A percentile compares a stretch with the other conserved stretches of the same genome.
These are phyloP conservation scores for Drosophila aldrichi DNA, from an alignment of 2,888 invertebrate genomes.

Conservation along the genomic window DNA sequence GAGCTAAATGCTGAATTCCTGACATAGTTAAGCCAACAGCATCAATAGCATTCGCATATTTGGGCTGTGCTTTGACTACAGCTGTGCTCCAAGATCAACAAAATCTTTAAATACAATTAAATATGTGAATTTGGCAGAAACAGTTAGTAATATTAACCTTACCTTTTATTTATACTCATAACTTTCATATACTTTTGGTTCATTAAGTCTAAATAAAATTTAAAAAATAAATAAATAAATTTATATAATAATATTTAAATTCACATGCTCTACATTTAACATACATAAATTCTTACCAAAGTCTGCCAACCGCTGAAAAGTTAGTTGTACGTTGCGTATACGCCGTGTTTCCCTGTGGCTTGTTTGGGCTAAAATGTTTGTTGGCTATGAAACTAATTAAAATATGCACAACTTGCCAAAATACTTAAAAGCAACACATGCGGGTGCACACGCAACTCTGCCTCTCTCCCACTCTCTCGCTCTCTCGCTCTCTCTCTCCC, in stretches of 20 bases:
- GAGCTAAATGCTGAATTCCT: slow-evolving; percentile 30
- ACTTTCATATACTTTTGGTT: not conserved
- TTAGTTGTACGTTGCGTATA: slow-evolving; percentile 45
- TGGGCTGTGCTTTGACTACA: not conserved
- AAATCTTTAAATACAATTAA: not conserved
- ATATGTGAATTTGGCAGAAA: too few species aligned
- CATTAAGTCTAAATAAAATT: not conserved
- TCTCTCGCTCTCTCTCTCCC: too few species aligned
- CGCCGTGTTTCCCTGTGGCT: slow-evolving; percentile 26
- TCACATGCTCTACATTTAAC: not conserved
- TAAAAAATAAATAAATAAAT: not conserved
- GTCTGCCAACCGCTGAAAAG: not conserved
- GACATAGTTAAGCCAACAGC: slow-evolving; percentile 24
- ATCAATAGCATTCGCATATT: slow-evolving; percentile 8
- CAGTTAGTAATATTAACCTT: too few species aligned
- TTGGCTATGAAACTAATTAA: slow-evolving; percentile 70
- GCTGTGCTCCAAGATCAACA: not conserved
- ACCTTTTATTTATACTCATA: not conserved
- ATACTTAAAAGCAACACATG: slow-evolving; percentile 61
- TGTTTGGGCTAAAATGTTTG: slow-evolving; percentile 23
- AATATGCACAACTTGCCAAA: slow-evolving; percentile 78
- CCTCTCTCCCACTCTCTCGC: too few species aligned
- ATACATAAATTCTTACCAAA: not conserved
- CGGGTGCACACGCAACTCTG: slow-evolving; percentile 2
- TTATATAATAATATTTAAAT: not conserved